A percentile compares a stretch with the other conserved stretches of the same genome.
phyloP scores from a whole-genome alignment of 2,797 vertebrate species.

The Lophotriccus pileatus region DNA sequence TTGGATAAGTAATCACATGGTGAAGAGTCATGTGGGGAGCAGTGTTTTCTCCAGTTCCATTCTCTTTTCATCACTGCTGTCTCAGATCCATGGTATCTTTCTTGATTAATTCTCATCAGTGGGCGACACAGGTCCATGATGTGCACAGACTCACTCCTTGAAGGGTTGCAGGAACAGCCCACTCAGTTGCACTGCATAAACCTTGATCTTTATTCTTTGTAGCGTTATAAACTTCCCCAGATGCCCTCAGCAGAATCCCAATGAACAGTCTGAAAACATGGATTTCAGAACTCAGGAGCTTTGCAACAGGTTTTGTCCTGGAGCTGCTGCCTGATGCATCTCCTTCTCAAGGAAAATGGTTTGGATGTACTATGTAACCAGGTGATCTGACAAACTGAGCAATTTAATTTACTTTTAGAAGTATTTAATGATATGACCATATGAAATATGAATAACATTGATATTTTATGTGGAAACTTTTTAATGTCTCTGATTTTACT shows the following conservation, averaged over 20 bases:
- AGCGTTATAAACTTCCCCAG: neutral
- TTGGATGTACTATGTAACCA: neutral
- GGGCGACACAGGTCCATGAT: neutral
- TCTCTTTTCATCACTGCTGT: neutral
- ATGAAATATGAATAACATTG: neutral
- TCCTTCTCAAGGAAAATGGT: neutral
- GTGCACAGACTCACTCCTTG: neutral
- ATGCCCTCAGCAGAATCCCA: neutral
- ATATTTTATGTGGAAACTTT: neutral
- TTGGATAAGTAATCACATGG: slow-evolving; percentile 28
- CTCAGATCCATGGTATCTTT: neutral
- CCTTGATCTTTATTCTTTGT: neutral
- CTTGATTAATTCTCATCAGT: neutral
- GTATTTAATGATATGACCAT: neutral
- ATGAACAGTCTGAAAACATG: neutral
- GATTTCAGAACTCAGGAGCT: neutral
- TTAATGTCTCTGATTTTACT: neutral
- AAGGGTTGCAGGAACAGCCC: neutral
- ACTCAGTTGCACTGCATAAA: neutral
- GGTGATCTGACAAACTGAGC: neutral
- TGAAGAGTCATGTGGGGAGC: neutral
- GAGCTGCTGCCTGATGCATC: neutral
- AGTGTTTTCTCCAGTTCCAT: neutral
- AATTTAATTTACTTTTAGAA: neutral
- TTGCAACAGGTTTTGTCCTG: neutral